Base-by-base conservation (phyloP, 2,113 vertebrate species). In the Nothocercus julius region DNA sequence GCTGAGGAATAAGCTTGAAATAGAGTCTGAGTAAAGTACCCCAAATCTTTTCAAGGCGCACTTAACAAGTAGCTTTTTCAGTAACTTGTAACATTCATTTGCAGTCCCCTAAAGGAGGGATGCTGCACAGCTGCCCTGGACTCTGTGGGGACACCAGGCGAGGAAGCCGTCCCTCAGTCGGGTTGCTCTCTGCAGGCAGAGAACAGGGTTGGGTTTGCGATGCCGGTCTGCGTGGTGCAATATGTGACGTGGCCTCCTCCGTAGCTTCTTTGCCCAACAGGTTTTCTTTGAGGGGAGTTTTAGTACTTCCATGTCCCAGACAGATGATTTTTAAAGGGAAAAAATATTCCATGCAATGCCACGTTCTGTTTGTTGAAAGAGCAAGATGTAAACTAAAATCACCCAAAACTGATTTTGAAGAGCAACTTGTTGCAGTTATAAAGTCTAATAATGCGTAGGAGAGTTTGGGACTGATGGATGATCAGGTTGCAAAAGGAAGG, bases 51-150 rank as follows among this genome's bases (percentile, higher is more conserved):
- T 79, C 90, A 14, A 64, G 81, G 59, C 15, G 22, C 1, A 1
- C 2, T 72, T 12, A 7, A 24, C n/a, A n/a, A 38, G 19, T 53
- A 72, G 24, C 12, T 32, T 64, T 78, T 93, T 49, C 15, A 58
- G 11, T 64, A n/a, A 8, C 25, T 81, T 69, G 7, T n/a, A 36
- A 15, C 19, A 8, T 25, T 1, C 22, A 49, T 24, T 49, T 49
- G 21, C 28, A 12, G 21, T 20, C 9, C 72, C 8, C 20, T 44
- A 18, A 47, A 27, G 14, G 30, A 13, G 6, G 0, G 14, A 16
- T 32, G 8, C 36, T 56, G 13, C 5, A 3, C 3, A 0, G 1
- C 2, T 87, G 38, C 15, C 36, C 2, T 3, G 10, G 9, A 15
- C 20, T 25, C 4, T 22, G 45, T 47, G 19, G 28, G 28, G 28